Evolutionary conservation across 53 echinoderm and acorn worm species (phyloP).

Genomic region (Holothuria scabra): DNA sequence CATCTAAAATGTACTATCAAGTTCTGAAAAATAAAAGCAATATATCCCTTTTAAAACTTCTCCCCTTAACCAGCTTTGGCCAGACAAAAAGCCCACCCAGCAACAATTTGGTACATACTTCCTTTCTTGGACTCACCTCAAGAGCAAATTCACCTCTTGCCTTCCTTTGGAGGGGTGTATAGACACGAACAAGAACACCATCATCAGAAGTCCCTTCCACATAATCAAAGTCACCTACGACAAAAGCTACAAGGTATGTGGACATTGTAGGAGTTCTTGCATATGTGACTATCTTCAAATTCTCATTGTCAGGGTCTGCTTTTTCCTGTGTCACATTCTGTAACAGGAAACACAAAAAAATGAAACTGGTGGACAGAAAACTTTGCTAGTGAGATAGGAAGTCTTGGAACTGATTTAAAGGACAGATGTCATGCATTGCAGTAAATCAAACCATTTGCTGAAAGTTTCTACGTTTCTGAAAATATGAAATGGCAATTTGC

Average conservation of each 20-base stretch:
- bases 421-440: no score
- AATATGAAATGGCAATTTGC: no score
- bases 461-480: no score
- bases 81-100: no score
- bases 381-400: no score
- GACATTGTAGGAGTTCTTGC: conserved; percentile 92
- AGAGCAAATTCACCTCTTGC: conserved; percentile 89
- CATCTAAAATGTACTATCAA: no score
- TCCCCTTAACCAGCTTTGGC: no score
- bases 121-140: conserved; percentile 71
- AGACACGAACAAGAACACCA: conserved; percentile 86
- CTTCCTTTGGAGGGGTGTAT: conserved; percentile 86
- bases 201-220: conserved; percentile 83
- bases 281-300: conserved; percentile 80
- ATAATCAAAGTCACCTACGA: conserved; percentile 96
- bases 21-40: no score
- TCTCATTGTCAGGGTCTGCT: conserved; percentile 66
- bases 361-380: neutral
- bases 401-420: no score
- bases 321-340: conserved; percentile 86
- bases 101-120: no score
- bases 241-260: conserved; percentile 96
- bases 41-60: no score
- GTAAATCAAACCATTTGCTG: no score
- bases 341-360: neutral